Base-by-base conservation (phyloP, 1,140 invertebrate genomes). In the Rhopalosiphum maidis region DNA sequence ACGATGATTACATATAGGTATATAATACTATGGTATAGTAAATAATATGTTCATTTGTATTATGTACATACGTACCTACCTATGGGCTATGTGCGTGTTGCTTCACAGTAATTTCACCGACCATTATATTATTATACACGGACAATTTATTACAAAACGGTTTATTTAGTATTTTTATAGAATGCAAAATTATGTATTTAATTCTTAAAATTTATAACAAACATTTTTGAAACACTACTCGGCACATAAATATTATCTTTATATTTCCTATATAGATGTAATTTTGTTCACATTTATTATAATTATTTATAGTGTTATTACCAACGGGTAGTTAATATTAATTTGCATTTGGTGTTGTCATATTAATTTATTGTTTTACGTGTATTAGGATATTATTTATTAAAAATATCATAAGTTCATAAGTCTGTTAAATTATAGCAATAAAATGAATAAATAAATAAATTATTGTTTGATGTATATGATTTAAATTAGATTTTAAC, bases 1-100 rank as follows among this genome's bases (percentile, higher is more conserved):
- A 89, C 43, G 23, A 54, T 25, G 51, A 89, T 89, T 89, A 55
- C 35, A 41, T 25, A 88, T n/a, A 48, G 3, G 15, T 48, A 87
- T 87, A 87, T 43, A 25, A 43, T 43, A 11, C 1, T 55, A 30
- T 22, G 6, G n/a, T 23, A n/a, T 30, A 25, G 55, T 55, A 55
- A 60, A 77, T 77, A 60, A 60, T 41, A 35, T 89, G 88, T 89
- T 41, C 88, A 18, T 89, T 55, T 89, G 30, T 89, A 37, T 88
- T 88, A 37, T 35, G n/a, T 9, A 35, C 51, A 1, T 85, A 37
- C 37, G 1, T 37, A 37, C 37, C n/a, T n/a, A 83, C 21, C 2
- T 54, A 54, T 37, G 9, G 60, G 30, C 15, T 25, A 25, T 37
- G 51, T 89, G 88, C 35, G 51, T 89, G 35, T 55, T 89, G 51